phyloP scores from a whole-genome alignment of 2,113 vertebrate species.

The rabbit (Oryctolagus cuniculus) region mOryCun1.1 NC_091437.1:35625001-35625500 shows the following conservation, averaged over 20 bases:
- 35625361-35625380: neutral
- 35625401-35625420: neutral
- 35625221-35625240: neutral
- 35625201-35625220: neutral
- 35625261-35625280: neutral
- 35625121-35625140: neutral
- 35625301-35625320: neutral
- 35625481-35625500: neutral
- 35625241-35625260: neutral
- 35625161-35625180: neutral
- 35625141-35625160: conserved; percentile 5
- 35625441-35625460: neutral
- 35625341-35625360: neutral
- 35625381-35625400: neutral
- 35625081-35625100: neutral
- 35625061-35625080: neutral
- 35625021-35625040: neutral
- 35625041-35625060: neutral
- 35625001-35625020: neutral
- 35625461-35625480: neutral
- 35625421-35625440: neutral
- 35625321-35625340: neutral
- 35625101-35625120: neutral
- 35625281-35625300: neutral
- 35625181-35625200: neutral